These are phyloP conservation scores for Diplodus puntazzo DNA, from an alignment of 2,797 vertebrate species.

Conservation along the genomic window DNA sequence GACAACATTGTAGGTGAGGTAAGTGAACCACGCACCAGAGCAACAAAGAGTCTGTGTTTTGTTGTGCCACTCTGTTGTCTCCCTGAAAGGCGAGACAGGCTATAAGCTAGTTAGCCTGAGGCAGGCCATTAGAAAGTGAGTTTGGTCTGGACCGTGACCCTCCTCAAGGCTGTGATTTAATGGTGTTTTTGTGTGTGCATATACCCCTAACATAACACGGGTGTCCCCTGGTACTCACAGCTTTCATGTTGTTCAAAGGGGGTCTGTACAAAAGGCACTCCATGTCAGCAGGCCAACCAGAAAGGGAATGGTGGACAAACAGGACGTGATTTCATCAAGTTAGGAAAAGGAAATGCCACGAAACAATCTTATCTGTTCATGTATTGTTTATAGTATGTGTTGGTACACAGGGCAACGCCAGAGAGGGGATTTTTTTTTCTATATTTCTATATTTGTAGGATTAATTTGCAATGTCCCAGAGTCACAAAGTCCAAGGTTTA, in stretches of 20 bases:
- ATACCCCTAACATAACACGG: conserved; percentile 28
- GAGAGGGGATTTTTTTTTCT: not conserved
- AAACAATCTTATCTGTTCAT: conserved; percentile 5
- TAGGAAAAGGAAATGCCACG: conserved; percentile 10
- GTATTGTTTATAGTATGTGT: not conserved
- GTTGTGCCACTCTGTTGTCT: conserved; percentile 12
- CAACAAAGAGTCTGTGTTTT: conserved; percentile 1
- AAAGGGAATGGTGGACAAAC: conserved; percentile 14
- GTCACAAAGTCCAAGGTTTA: too few species aligned
- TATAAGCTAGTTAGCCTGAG: conserved; percentile 26
- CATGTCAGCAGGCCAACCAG: conserved; percentile 9
- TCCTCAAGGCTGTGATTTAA: conserved; percentile 60
- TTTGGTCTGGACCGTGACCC: conserved; percentile 28
- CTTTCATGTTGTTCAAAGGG: conserved; percentile 35
- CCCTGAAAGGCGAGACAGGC: conserved; percentile 18
- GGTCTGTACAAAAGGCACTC: conserved; percentile 14
- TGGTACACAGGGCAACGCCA: not conserved
- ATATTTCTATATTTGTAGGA: not conserved
- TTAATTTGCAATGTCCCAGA: too few species aligned
- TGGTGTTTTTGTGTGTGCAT: conserved; percentile 36
- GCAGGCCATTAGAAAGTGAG: conserved; percentile 53
- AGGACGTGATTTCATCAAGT: conserved; percentile 31
- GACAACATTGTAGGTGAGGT: not conserved
- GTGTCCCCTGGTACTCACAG: conserved; percentile 20
- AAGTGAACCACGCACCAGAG: not conserved